Base-by-base conservation (phyloP, 2,113 vertebrate species). In the Otis tarda region DNA sequence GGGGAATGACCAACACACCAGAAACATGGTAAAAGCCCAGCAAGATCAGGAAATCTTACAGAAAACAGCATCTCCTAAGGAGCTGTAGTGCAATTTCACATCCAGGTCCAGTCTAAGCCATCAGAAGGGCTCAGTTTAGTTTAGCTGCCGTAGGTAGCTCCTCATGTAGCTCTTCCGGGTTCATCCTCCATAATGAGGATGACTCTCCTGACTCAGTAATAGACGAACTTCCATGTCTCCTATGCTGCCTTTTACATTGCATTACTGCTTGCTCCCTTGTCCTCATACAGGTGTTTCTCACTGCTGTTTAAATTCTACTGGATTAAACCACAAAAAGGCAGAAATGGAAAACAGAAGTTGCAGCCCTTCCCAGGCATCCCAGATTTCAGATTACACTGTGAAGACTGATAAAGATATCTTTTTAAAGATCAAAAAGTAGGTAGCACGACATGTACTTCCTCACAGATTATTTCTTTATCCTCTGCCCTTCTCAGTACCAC, bases 391-490 rank as follows among this genome's bases (percentile, higher is more conserved):
- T 84, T 75, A 43, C 60, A 50, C 49, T 37, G 18, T 49, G 59
- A 68, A 56, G 49, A 84, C 13, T 53, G 57, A 86, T 56, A 79
- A 85, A 68, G 78, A 37, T 83, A 64, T 60, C 43, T 67, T 74
- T 68, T n/a, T 53, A 52, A 57, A 89, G 53, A 91, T 82, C 76
- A 82, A 76, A 92, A 89, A 57, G 39, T 10, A 93, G 47, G 28
- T 74, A 95, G 49, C 53, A 56, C 73, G 50, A 77, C 79, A 84
- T 23, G 31, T 68, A 67, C 37, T 89, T 80, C 86, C 70, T 89
- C 69, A 43, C 21, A 33, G 52, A 89, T 90, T 78, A 87, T 47
- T 92, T 65, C 73, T 91, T 87, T 87, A 87, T 94, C 86, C 69
- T 91, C 61, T 92, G 77, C 74, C 86, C 65, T 93, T 94, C 68